phyloP scores from a whole-genome alignment of 1,140 invertebrate species.

The Pogonognathellus flavescens region DNA sequence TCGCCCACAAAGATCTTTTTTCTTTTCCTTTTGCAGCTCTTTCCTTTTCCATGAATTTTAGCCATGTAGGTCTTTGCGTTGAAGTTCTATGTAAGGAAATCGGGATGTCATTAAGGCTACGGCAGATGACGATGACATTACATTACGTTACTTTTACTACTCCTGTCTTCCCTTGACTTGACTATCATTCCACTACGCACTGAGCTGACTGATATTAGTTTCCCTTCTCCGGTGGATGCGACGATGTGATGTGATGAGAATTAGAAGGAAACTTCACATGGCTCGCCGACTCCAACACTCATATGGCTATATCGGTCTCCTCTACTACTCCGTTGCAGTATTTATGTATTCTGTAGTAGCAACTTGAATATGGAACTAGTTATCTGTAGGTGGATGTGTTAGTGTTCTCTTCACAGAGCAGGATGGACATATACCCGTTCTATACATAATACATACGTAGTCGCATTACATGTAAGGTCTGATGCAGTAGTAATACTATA shows the following conservation, averaged over 20 bases:
- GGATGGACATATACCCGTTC: constrained; percentile 6
- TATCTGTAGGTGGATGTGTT: background rate
- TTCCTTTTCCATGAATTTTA: constrained; percentile 44
- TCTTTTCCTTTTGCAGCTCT: constrained; percentile 18
- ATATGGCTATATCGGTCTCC: background rate
- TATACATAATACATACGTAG: background rate
- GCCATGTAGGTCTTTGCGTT: constrained; percentile 24
- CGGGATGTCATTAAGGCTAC: constrained; percentile 31
- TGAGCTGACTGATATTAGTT: constrained; percentile 39
- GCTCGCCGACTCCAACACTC: background rate
- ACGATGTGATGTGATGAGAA: constrained; percentile 39
- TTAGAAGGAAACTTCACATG: constrained; percentile 39
- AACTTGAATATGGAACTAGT: no score
- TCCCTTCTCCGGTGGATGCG: background rate
- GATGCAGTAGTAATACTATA: background rate
- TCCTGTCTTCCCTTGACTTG: constrained; percentile 16
- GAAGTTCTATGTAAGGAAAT: constrained; percentile 36
- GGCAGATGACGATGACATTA: constrained; percentile 49
- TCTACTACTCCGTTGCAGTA: background rate
- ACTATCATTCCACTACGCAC: constrained; percentile 25
- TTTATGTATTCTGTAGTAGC: background rate
- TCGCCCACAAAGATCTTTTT: constrained; percentile 50
- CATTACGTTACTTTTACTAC: constrained; percentile 50
- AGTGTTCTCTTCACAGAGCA: background rate
- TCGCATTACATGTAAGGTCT: background rate